Percentiles rank a stretch among this genome's conserved stretches.
phyloP scores from a whole-genome alignment of 2,797 vertebrate species.

The Dendrocincla tyrannina region DNA sequence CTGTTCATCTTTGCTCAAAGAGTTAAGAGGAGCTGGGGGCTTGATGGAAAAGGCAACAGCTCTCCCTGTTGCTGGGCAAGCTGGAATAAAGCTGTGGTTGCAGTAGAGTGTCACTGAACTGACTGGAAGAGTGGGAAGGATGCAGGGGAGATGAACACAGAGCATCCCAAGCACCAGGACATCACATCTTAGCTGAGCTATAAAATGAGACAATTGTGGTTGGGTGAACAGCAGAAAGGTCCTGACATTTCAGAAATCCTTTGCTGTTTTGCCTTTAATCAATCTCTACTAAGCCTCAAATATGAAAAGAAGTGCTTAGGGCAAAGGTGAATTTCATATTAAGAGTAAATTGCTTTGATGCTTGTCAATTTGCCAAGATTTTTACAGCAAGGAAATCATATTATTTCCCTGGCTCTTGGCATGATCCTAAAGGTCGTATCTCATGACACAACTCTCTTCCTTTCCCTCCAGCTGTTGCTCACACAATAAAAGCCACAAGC shows the following conservation, averaged over 20 bases:
- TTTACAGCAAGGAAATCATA: constrained; percentile 22
- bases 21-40: not conserved
- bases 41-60: not conserved
- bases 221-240: constrained; percentile 55
- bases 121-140: not conserved
- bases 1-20: not conserved
- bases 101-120: not conserved
- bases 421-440: constrained; percentile 34
- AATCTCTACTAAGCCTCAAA: constrained; percentile 55
- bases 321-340: constrained; percentile 61
- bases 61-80: not conserved
- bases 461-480: not conserved
- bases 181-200: not conserved
- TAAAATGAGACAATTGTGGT: constrained; percentile 1
- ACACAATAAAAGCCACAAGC: not conserved
- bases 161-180: not conserved
- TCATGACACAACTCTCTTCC: not conserved
- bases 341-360: constrained; percentile 52
- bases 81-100: not conserved
- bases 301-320: constrained; percentile 58
- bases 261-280: constrained; percentile 58
- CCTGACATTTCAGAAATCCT: constrained; percentile 69
- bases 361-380: constrained; percentile 28
- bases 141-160: not conserved
- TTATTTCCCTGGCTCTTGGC: constrained; percentile 8